Evolutionary conservation across 2,888 invertebrate genomes (phyloP).

Genomic region (Catocala fraxini): DNA sequence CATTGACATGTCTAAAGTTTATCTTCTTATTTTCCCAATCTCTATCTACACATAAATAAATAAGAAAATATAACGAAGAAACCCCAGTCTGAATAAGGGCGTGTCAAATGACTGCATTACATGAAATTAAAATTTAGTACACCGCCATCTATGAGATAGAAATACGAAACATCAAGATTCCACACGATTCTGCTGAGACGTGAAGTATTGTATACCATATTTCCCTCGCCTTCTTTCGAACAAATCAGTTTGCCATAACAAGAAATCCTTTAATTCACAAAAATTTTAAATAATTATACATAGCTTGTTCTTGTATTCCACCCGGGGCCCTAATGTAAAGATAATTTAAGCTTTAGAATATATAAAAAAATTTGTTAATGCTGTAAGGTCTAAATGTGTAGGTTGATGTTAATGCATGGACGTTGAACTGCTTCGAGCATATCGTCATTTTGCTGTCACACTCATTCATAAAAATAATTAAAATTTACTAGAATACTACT

Average conservation of each 20-base stretch:
- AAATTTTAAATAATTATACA: slow-evolving; percentile 9
- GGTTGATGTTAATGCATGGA: not conserved
- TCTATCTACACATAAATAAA: slow-evolving; percentile 24
- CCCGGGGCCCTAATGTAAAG: not conserved
- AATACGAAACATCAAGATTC: slow-evolving; percentile 7
- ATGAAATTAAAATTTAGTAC: slow-evolving; percentile 11
- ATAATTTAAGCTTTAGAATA: not conserved
- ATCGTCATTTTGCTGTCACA: not conserved
- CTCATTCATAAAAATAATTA: slow-evolving; percentile 3
- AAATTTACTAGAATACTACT: not conserved
- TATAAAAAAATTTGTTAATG: slow-evolving; percentile 1
- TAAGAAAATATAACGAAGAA: slow-evolving; percentile 17
- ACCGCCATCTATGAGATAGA: slow-evolving; percentile 13
- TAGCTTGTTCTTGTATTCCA: slow-evolving; percentile 8
- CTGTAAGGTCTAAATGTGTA: not conserved
- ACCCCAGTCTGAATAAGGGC: slow-evolving; percentile 8
- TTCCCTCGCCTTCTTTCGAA: not conserved
- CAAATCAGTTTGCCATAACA: not conserved
- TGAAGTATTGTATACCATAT: not conserved
- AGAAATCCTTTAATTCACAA: not conserved
- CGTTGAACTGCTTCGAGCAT: not conserved
- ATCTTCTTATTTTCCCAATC: slow-evolving; percentile 24
- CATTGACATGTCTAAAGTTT: slow-evolving; percentile 26
- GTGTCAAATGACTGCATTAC: slow-evolving; percentile 9
- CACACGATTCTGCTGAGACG: not conserved